A percentile compares a stretch with the other conserved stretches of the same genome.
Conservation (phyloP, 2,797 vertebrate genomes). For the Poecilia wingei region DNA sequence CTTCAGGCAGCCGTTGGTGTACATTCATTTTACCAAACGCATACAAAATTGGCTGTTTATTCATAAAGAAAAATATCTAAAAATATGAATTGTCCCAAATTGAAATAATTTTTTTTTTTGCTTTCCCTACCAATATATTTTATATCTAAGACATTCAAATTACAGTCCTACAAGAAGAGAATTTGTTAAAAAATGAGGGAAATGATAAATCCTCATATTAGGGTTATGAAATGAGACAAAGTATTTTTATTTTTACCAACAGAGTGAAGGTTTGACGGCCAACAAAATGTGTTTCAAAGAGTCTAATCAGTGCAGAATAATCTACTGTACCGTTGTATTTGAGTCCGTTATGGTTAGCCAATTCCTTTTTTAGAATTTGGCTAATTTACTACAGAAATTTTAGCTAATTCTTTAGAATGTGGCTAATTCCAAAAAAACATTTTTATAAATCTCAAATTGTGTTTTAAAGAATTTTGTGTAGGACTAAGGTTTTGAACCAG, state of each 20-base stretch:
- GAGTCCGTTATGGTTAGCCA: not conserved
- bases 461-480: not conserved
- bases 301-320: not conserved
- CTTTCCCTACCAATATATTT: not conserved
- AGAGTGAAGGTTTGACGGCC: not conserved
- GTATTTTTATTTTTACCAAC: not conserved
- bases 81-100: not conserved
- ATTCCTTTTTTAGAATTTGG: not conserved
- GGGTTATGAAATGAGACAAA: not conserved
- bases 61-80: not conserved
- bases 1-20: not conserved
- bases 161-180: not conserved
- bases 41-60: not conserved
- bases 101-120: not conserved
- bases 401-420: no score
- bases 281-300: not conserved
- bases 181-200: not conserved
- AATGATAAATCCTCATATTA: not conserved
- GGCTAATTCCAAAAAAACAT: not conserved
- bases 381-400: no score
- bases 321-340: not conserved
- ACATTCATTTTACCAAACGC: not conserved
- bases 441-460: not conserved
- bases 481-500: not conserved
- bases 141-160: not conserved